These are phyloP conservation scores for Hemicentrotus pulcherrimus DNA, from an alignment of 35 echinoderm and acorn worm species.

Conservation along the genomic window DNA sequence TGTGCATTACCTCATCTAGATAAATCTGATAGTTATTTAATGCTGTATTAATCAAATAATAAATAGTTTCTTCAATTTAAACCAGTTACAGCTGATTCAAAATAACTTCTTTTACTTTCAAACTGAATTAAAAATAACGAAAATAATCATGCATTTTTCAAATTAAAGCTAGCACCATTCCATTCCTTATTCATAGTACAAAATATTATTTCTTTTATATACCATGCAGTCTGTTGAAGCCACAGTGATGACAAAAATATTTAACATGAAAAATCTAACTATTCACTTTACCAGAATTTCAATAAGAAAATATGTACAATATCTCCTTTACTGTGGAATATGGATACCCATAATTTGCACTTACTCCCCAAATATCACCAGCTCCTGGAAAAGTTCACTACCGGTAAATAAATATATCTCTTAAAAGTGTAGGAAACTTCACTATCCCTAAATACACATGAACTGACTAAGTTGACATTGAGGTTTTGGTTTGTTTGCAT, in stretches of 20 bases:
- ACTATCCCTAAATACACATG: too few species aligned
- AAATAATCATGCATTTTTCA: neutral
- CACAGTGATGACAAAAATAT: neutral
- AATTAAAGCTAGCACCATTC: neutral
- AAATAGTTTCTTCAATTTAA: neutral
- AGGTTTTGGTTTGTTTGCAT: too few species aligned
- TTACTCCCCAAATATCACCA: neutral
- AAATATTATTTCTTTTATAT: neutral
- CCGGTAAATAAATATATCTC: too few species aligned
- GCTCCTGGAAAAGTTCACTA: neutral
- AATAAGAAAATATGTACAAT: slow-evolving; percentile 6
- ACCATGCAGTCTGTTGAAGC: neutral
- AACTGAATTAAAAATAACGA: neutral
- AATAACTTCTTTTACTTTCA: neutral
- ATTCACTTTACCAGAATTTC: too few species aligned
- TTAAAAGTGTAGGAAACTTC: too few species aligned
- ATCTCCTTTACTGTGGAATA: neutral
- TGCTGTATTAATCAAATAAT: neutral
- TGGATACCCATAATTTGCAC: neutral
- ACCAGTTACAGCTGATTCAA: neutral
- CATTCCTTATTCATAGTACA: neutral
- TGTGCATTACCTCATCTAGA: neutral
- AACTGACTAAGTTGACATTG: too few species aligned
- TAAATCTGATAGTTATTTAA: neutral
- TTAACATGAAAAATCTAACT: too few species aligned